These are phyloP conservation scores for Drosophila mettleri DNA, from an alignment of 2,888 invertebrate species.

Conservation along the genomic window DNA sequence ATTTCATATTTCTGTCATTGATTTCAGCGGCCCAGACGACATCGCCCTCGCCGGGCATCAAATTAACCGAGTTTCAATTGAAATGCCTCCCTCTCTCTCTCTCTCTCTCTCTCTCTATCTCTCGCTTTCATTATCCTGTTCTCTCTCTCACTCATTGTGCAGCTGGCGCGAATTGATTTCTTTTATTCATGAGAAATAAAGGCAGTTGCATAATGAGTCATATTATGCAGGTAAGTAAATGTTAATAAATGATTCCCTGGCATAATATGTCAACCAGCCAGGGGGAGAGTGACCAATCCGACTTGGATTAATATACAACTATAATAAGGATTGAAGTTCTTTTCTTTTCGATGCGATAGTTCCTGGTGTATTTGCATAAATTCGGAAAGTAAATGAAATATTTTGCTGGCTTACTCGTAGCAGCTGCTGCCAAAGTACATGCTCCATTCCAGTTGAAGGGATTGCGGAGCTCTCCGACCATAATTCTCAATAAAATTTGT, in stretches of 20 bases:
- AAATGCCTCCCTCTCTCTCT: constrained; percentile 16
- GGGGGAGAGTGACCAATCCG: constrained; percentile 1
- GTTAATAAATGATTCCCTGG: constrained; percentile 39
- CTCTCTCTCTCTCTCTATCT: too few species aligned
- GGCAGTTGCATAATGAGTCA: constrained; percentile 48
- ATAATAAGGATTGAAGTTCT: background rate
- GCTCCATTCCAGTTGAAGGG: background rate
- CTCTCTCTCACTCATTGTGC: constrained; percentile 6
- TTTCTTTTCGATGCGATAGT: background rate
- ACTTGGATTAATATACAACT: background rate
- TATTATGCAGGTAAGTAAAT: constrained; percentile 50
- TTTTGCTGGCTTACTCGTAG: background rate
- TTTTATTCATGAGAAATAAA: constrained; percentile 34
- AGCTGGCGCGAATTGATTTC: constrained; percentile 35
- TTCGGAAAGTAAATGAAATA: constrained; percentile 2
- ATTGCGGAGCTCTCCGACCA: constrained; percentile 24
- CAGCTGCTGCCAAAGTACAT: constrained; percentile 21
- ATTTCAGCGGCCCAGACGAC: constrained; percentile 53
- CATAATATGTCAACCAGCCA: constrained; percentile 10
- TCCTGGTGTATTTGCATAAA: background rate
- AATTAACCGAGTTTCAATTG: constrained; percentile 60
- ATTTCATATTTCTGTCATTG: constrained; percentile 80
- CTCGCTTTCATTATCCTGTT: background rate
- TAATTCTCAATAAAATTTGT: constrained; percentile 63
- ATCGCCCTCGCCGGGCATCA: constrained; percentile 48